Conservation (phyloP, 2,113 vertebrate species). For the Pterocles gutturalis region DNA sequence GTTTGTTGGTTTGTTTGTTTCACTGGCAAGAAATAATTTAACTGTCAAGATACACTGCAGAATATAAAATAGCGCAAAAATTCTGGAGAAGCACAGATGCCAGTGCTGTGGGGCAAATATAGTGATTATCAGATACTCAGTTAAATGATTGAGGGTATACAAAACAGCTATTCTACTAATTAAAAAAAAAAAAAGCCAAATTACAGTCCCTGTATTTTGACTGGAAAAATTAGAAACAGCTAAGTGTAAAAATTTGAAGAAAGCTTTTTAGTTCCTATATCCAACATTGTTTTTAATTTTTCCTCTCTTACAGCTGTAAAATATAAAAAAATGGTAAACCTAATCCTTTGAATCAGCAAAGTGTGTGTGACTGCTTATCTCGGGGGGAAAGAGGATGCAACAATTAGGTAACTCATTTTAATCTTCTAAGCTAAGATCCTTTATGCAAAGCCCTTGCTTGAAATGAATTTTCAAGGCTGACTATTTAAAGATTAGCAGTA, state of each 20-base stretch:
- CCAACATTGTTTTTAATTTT: not conserved
- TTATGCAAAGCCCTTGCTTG: not conserved
- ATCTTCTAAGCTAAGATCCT: not conserved
- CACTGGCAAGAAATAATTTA: not conserved
- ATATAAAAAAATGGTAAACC: not conserved
- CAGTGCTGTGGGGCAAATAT: not conserved
- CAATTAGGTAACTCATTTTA: slow-evolving; percentile 10
- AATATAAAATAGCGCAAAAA: not conserved
- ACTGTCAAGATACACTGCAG: not conserved
- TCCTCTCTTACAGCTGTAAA: not conserved
- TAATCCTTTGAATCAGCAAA: not conserved
- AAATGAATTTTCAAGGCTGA: slow-evolving; percentile 22
- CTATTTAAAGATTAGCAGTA: slow-evolving; percentile 3
- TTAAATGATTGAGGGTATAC: not conserved
- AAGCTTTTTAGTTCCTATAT: not conserved
- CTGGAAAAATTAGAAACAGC: not conserved
- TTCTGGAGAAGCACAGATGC: not conserved
- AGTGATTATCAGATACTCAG: not conserved
- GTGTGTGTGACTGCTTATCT: not conserved
- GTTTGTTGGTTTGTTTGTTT: not conserved
- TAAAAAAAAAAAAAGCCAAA: not conserved
- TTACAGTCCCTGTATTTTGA: not conserved
- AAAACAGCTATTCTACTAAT: not conserved
- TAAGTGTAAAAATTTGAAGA: not conserved
- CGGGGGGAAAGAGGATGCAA: not conserved